Conservation (phyloP, 2,888 invertebrate genomes). For the Mesorhabditis sp. region DNA sequence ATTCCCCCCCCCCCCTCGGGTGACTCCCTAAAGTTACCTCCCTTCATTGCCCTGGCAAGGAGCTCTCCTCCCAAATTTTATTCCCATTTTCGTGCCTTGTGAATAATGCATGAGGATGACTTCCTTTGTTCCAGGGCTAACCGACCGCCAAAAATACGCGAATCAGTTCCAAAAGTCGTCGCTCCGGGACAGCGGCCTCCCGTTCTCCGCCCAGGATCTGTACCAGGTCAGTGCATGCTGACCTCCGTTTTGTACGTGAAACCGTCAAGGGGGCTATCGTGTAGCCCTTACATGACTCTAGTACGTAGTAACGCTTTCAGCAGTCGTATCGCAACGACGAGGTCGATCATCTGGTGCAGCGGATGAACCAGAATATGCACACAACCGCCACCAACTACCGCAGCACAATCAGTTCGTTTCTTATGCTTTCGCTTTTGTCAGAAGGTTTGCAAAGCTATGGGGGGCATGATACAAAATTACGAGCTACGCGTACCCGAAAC, state of each 20-base stretch:
- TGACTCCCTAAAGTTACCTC: too few species aligned
- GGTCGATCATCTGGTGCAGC: slow-evolving; percentile 36
- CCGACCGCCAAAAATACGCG: slow-evolving; percentile 43
- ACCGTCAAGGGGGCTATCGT: not conserved
- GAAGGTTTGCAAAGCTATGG: too few species aligned
- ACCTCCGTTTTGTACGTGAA: not conserved
- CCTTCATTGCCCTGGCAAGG: too few species aligned
- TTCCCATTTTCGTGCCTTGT: too few species aligned
- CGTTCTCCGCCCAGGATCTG: slow-evolving; percentile 26
- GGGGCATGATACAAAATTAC: too few species aligned
- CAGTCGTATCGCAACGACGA: slow-evolving; percentile 35
- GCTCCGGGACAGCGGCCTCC: slow-evolving; percentile 17
- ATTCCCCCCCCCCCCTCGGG: too few species aligned
- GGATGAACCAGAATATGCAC: slow-evolving; percentile 29
- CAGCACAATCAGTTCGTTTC: not conserved
- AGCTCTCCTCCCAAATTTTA: too few species aligned
- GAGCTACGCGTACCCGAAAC: too few species aligned
- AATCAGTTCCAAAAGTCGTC: slow-evolving; percentile 44
- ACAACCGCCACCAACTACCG: not conserved
- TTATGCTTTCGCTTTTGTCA: not conserved
- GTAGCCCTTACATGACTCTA: not conserved
- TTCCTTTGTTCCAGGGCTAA: slow-evolving; percentile 32
- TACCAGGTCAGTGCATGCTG: slow-evolving; percentile 19
- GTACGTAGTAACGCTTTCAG: slow-evolving; percentile 17
- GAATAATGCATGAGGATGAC: too few species aligned